Evolutionary conservation across 2,888 invertebrate species (phyloP).

Genomic region (Lasius fuliginosus): DNA sequence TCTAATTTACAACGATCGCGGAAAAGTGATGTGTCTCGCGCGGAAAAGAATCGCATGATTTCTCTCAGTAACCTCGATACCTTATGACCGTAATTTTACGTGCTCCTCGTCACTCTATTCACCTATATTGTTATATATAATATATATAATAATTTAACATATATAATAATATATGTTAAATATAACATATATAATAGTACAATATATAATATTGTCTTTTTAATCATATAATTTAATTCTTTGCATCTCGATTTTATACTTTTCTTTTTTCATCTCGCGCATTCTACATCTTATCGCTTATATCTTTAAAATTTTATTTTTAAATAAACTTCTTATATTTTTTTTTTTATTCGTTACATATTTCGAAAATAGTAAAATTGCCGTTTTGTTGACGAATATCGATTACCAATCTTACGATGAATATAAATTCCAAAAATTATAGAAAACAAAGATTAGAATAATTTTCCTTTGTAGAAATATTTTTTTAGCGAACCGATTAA

Average conservation of each 20-base stretch:
- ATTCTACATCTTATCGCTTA: not conserved
- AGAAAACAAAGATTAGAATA: not conserved
- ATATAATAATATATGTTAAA: no score
- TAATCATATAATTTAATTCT: not conserved
- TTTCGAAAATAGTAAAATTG: not conserved
- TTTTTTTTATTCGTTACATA: not conserved
- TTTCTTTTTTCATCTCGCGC: not conserved
- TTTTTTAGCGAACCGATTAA: not conserved
- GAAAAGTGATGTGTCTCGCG: not conserved
- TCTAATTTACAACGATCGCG: constrained; percentile 25
- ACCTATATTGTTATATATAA: not conserved
- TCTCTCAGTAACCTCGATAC: constrained; percentile 16
- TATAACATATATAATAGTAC: no score
- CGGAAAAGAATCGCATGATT: constrained; percentile 31
- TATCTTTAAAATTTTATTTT: not conserved
- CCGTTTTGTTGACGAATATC: not conserved
- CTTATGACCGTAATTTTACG: not conserved
- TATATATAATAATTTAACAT: no score
- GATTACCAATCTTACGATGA: not conserved
- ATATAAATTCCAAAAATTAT: not conserved
- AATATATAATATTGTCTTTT: not conserved
- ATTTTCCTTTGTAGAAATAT: not conserved
- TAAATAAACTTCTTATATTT: not conserved
- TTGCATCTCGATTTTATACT: not conserved
- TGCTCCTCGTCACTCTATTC: not conserved